phyloP scores from a whole-genome alignment of 2,113 vertebrate species.

The Rhea pennata region DNA sequence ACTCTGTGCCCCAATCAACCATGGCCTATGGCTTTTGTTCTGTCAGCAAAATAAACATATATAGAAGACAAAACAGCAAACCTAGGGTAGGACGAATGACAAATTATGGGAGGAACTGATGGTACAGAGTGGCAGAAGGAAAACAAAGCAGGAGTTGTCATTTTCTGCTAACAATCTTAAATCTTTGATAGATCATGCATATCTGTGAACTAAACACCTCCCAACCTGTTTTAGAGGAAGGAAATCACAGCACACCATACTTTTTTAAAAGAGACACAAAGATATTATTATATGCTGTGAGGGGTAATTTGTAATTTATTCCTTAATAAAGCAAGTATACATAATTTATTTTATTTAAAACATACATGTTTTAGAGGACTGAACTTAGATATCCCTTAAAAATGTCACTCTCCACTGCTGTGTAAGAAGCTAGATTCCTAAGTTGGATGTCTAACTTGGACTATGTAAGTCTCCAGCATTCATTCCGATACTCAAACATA shows the following conservation, averaged over 20 bases:
- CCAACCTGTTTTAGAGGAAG: not conserved
- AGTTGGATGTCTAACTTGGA: rapidly evolving
- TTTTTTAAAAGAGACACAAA: not conserved
- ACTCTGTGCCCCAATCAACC: not conserved
- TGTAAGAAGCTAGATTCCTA: too few relatives aligned
- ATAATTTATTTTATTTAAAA: not conserved
- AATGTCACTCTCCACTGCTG: too few relatives aligned
- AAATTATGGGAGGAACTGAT: not conserved
- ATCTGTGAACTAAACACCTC: not conserved
- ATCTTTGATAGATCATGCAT: not conserved
- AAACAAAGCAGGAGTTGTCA: not conserved
- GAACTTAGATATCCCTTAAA: not conserved
- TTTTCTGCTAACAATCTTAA: not conserved
- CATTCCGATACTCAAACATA: rapidly evolving
- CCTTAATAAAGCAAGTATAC: not conserved
- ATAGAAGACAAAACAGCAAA: not conserved
- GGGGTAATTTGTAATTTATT: too few relatives aligned
- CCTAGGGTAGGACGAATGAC: rapidly evolving
- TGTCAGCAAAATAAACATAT: not conserved
- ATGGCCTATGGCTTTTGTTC: not conserved
- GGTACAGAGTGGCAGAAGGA: not conserved
- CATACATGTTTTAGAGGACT: not conserved
- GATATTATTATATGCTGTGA: not conserved
- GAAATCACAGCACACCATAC: not conserved
- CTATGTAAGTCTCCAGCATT: rapidly evolving